Evolutionary conservation across 2,113 vertebrate genomes (phyloP), one percentile per base, ranked within the genome.

Genomic region (Mixornis gularis): DNA sequence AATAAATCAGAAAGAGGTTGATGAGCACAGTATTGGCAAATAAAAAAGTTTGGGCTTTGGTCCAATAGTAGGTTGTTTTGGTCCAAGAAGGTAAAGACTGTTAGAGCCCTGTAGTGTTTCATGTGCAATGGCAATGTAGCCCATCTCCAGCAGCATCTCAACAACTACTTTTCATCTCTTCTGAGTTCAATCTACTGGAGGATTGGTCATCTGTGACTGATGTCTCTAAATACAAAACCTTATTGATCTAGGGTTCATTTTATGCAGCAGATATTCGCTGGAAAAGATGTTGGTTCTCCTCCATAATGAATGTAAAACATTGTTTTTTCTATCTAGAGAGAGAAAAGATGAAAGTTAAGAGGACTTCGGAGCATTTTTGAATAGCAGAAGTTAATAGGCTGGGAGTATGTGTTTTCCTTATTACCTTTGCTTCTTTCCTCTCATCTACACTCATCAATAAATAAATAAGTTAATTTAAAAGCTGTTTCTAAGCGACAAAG

Each of bases 401-500:
- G 66, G 29, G 68, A 79, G 27, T 1, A 3, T 53, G 19, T 15
- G 26, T 72, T 85, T 92, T 89, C 63, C 30, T 59, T 87, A 65
- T 70, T 95, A 69, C 32, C 43, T 51, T 80, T 24, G 48, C 40
- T 83, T 55, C 55, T 79, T 78, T 91, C 30, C 64, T 83, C 30
- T 90, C 87, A 36, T 87, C 68, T 66, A 17, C n/a, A 29, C 56
- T 93, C 90, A 95, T 94, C 92, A 92, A 93, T 93, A 95, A 95
- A 81, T 89, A 95, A 94, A 83, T 63, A 89, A 90, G 82, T 73
- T 93, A 94, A 95, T 92, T 94, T 90, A 92, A 92, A 95, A 85
- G 70, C 62, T 81, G 51, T 72, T 95, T 93, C 77, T 76, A 36
- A 92, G 90, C 77, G 60, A 52, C n/a, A 74, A 70, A 89, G 24